Percentiles rank a stretch among this genome's conserved stretches.
These are phyloP conservation scores for Salvelinus namaycush DNA, from an alignment of 2,113 vertebrate species.

Conservation along the genomic window DNA sequence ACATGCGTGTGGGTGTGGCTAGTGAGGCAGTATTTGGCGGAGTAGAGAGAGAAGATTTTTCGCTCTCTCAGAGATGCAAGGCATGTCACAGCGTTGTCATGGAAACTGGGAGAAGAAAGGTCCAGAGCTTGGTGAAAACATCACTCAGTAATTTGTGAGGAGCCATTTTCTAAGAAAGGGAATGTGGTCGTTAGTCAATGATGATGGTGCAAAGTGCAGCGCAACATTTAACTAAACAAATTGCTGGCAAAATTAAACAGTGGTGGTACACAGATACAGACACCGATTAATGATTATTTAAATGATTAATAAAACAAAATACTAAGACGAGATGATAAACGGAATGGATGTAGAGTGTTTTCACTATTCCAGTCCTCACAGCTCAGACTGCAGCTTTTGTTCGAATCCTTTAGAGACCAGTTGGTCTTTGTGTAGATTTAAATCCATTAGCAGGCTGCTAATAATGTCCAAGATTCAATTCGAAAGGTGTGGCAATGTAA, in stretches of 20 bases:
- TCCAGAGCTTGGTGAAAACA: constrained; percentile 68
- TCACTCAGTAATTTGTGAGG: constrained; percentile 68
- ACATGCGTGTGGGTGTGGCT: constrained; percentile 38
- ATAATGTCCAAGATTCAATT: not conserved
- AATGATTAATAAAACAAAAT: not conserved
- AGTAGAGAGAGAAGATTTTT: constrained; percentile 50
- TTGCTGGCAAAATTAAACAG: constrained; percentile 2
- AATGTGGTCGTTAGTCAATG: constrained; percentile 44
- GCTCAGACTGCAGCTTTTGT: not conserved
- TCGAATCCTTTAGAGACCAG: not conserved
- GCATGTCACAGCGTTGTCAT: constrained; percentile 76
- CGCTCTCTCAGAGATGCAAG: constrained; percentile 61
- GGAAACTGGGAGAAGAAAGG: constrained; percentile 79
- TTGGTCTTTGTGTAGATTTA: not conserved
- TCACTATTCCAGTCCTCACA: not conserved
- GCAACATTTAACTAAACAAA: constrained; percentile 1
- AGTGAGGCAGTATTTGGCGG: constrained; percentile 58
- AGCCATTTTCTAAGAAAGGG: constrained; percentile 71
- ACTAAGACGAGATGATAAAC: not conserved
- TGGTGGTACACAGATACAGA: not conserved
- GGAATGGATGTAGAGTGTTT: not conserved
- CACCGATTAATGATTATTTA: not conserved
- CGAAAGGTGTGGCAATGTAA: constrained; percentile 18
- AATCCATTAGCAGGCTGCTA: not conserved
- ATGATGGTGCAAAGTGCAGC: constrained; percentile 50